Evolutionary conservation across 2,797 vertebrate species (phyloP).

Genomic region (Cirrhinus mrigala): DNA sequence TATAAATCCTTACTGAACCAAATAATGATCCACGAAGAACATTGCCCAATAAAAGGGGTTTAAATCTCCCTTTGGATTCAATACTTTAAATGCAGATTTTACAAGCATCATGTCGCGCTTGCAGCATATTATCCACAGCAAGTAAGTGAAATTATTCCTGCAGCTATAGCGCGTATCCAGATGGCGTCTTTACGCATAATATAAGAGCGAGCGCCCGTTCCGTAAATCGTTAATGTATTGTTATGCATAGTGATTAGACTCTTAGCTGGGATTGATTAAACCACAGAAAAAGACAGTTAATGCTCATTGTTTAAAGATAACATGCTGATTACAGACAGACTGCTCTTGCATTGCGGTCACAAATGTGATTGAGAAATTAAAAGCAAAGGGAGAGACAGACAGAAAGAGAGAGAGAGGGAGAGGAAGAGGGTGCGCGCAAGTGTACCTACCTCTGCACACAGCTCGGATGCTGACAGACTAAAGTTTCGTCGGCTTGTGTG

Average conservation of each 20-base stretch:
- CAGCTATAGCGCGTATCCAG: neutral
- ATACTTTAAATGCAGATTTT: slow-evolving; percentile 12
- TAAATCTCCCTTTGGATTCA: neutral
- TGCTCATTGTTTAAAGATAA: neutral
- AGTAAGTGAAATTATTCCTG: neutral
- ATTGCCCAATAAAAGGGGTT: neutral
- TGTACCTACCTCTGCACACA: neutral
- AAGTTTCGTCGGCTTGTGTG: slow-evolving; percentile 48
- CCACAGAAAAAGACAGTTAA: neutral
- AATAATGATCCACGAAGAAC: slow-evolving; percentile 19
- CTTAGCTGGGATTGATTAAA: neutral
- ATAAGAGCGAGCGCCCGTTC: neutral
- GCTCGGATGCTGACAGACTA: slow-evolving; percentile 47
- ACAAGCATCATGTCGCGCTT: neutral
- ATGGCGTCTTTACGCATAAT: slow-evolving; percentile 19
- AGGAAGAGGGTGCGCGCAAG: neutral
- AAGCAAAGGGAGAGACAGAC: neutral
- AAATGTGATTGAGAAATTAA: neutral
- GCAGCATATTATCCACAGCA: slow-evolving; percentile 2
- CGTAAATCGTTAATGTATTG: slow-evolving; percentile 4
- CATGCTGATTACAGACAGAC: neutral
- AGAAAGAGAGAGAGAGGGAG: slow-evolving; percentile 7
- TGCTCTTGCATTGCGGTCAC: neutral
- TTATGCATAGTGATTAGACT: slow-evolving; percentile 11
- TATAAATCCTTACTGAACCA: slow-evolving; percentile 8